Evolutionary conservation across 2,113 vertebrate species (phyloP).

Genomic region (Cephalopterus ornatus): DNA sequence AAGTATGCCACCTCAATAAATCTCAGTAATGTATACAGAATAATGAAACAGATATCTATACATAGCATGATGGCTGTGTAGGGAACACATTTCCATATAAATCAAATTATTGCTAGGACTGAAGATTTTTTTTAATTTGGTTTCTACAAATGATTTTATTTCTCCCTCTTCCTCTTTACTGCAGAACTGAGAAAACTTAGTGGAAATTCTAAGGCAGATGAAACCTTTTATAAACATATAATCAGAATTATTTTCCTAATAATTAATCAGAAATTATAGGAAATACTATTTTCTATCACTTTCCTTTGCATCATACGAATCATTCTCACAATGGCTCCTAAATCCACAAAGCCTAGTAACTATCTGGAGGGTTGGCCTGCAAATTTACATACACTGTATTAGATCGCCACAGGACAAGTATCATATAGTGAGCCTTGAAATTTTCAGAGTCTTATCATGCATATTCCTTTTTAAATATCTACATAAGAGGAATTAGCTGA

Average conservation of each 20-base stretch:
- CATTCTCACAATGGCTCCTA: background rate
- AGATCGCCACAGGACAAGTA: background rate
- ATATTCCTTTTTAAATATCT: background rate
- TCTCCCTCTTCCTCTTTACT: background rate
- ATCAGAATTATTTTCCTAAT: background rate
- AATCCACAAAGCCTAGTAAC: background rate
- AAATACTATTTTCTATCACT: background rate
- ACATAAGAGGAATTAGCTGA: background rate
- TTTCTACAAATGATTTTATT: background rate
- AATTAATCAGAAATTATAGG: background rate
- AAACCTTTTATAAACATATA: background rate
- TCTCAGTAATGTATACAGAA: slow-evolving; percentile 52
- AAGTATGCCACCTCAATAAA: slow-evolving; percentile 52
- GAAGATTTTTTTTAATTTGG: background rate
- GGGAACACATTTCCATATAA: background rate
- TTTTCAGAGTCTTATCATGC: background rate
- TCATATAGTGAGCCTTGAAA: background rate
- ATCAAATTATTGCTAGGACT: background rate
- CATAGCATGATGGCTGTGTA: slow-evolving; percentile 31
- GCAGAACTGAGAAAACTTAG: background rate
- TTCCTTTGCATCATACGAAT: background rate
- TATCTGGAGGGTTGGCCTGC: background rate
- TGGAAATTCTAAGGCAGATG: background rate
- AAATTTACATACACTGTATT: background rate
- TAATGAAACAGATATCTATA: slow-evolving; percentile 35